These are phyloP conservation scores for Semnornis frantzii DNA, from an alignment of 2,113 vertebrate species.

Conservation along the genomic window DNA sequence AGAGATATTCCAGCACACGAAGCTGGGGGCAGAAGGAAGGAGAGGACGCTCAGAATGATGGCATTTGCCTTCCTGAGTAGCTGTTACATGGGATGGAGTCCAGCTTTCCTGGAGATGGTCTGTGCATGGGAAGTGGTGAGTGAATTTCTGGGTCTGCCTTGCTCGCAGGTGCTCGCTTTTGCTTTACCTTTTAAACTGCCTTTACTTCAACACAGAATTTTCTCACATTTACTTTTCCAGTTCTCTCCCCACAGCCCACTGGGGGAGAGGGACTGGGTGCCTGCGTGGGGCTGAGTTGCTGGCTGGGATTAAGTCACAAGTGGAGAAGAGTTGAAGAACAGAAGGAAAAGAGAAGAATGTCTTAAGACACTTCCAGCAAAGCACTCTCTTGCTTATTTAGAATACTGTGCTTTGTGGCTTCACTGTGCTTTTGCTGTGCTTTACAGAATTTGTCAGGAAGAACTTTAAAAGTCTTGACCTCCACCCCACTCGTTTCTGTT, in stretches of 20 bases:
- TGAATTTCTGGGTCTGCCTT: not conserved
- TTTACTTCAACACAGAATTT: not conserved
- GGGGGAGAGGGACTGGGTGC: fast-evolving
- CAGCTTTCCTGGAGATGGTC: not conserved
- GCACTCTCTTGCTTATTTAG: not conserved
- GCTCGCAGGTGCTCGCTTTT: fast-evolving
- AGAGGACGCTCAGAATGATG: fast-evolving
- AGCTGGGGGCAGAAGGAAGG: not conserved
- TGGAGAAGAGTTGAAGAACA: not conserved
- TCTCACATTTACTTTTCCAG: not conserved
- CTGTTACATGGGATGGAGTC: fast-evolving
- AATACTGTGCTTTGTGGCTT: not conserved
- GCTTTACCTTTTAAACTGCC: not conserved
- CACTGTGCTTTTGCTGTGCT: not conserved
- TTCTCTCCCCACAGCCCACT: not conserved
- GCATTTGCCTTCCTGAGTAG: not conserved
- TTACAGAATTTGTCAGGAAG: not conserved
- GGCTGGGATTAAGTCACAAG: not conserved
- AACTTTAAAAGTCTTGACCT: not conserved
- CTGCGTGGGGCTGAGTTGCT: not conserved
- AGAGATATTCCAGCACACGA: not conserved
- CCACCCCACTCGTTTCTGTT: not conserved
- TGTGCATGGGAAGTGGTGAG: fast-evolving
- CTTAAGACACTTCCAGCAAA: not conserved
- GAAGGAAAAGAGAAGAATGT: not conserved